A percentile compares a stretch with the other conserved stretches of the same genome.
phyloP scores from a whole-genome alignment of 92 coral and sea anemone genomes.

The Heliopora coerulea region DNA sequence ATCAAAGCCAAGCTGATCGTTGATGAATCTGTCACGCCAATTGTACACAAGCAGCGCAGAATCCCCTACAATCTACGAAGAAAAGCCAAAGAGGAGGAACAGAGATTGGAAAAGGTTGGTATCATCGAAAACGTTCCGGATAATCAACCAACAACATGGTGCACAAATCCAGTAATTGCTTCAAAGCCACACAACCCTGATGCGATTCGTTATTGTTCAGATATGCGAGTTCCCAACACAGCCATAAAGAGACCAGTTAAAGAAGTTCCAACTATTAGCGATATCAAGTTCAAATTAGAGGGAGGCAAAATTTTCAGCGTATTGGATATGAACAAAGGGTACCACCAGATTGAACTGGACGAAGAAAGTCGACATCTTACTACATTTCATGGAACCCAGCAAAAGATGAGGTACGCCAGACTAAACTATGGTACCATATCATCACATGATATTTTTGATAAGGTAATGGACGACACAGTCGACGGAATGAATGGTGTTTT shows the following conservation, averaged over 20 bases:
- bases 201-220: constrained; percentile 61
- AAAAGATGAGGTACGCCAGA: constrained; percentile 58
- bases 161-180: constrained; percentile 66
- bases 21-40: constrained; percentile 45
- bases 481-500: no score
- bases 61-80: constrained; percentile 41
- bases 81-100: constrained; percentile 55
- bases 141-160: constrained; percentile 68
- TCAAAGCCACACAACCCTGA: constrained; percentile 61
- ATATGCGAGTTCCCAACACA: constrained; percentile 68
- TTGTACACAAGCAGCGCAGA: constrained; percentile 40
- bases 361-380: constrained; percentile 65
- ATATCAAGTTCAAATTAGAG: constrained; percentile 35
- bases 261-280: constrained; percentile 27
- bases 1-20: constrained; percentile 60
- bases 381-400: constrained; percentile 62
- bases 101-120: constrained; percentile 53
- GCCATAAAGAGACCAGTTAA: constrained; percentile 57
- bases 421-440: no score
- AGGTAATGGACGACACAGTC: no score
- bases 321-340: constrained; percentile 66
- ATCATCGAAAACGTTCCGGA: constrained; percentile 63
- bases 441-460: no score
- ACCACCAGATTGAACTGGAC: constrained; percentile 65
- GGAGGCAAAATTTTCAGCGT: constrained; percentile 56